These are phyloP conservation scores for Amitus sp. DNA, from an alignment of 2,888 invertebrate genomes.

Conservation along the genomic window DNA sequence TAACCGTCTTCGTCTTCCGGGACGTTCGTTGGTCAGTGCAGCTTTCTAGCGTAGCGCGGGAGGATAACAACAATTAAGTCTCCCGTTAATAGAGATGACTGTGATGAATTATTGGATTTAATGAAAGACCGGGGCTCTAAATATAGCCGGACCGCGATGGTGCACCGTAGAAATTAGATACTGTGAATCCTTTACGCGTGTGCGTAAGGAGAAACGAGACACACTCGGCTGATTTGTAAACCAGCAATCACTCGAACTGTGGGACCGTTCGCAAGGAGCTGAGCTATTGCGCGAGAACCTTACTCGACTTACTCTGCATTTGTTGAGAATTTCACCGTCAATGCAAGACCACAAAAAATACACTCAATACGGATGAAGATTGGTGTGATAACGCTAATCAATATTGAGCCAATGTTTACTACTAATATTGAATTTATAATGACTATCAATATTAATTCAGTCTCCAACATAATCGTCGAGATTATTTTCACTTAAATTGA, in stretches of 20 bases:
- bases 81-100: constrained; percentile 64
- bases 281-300: constrained; percentile 26
- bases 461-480: no score
- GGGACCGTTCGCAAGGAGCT: constrained; percentile 50
- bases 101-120: constrained; percentile 64
- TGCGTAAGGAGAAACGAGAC: constrained; percentile 54
- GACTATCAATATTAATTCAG: no score
- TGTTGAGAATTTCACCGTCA: neutral
- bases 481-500: no score
- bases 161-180: constrained; percentile 64
- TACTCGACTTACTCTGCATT: constrained; percentile 30
- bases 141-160: constrained; percentile 54
- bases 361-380: no score
- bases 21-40: constrained; percentile 51
- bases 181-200: constrained; percentile 56
- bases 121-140: constrained; percentile 62
- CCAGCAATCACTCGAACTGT: constrained; percentile 61
- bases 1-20: constrained; percentile 51
- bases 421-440: no score
- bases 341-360: neutral
- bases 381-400: no score
- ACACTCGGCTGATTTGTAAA: constrained; percentile 62
- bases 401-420: no score
- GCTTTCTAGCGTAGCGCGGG: constrained; percentile 46
- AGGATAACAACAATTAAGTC: constrained; percentile 64